Base-by-base conservation (phyloP, 2,797 vertebrate genomes). In the Darevskia nairensis region DNA sequence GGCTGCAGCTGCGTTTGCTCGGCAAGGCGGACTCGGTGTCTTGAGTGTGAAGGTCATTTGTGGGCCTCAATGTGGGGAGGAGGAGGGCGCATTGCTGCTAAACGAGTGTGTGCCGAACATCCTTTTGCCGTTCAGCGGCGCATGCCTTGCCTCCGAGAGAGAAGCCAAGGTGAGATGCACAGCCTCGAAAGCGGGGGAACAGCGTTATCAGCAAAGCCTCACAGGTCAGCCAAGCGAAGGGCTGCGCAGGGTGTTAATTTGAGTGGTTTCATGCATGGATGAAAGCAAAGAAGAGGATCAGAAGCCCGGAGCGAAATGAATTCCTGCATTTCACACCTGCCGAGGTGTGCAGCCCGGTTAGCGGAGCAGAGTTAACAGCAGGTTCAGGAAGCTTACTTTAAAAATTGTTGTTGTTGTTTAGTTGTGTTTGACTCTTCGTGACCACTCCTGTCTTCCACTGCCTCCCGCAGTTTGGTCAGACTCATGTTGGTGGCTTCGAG, bases 201-300 rank as follows among this genome's bases (percentile, higher is more conserved):
- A 2, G 68, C 8, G 15, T 80, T 86, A 86, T 86, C 85, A 80
- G 78, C 46, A 61, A 59, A 72, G 68, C 29, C 6, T 4, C 68
- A 29, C 15, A 4, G 44, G 46, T 41, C 46, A 86, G 85, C 77
- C 21, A 61, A 27, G 76, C 64, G 9, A 44, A 76, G 64, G 64
- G 64, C 64, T 3, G 44, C 10, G 44, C 66, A 41, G 77, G 32
- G 15, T 80, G 77, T 86, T 86, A 86, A 80, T 80, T 80, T 41
- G 66, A 80, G 68, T 21, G 46, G 68, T n/a, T 86, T 86, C 68
- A 80, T 86, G 85, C 85, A 86, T 74, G 85, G 85, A 41, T 80
- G 68, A 44, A 41, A 61, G 69, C 1, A 25, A 80, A 86, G 11
- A 86, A 86, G 68, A 72, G 68, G 35, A 72, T 80, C 66, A 59